Base-by-base conservation (phyloP, 2,888 invertebrate genomes). In the Cepaea hortensis region DNA sequence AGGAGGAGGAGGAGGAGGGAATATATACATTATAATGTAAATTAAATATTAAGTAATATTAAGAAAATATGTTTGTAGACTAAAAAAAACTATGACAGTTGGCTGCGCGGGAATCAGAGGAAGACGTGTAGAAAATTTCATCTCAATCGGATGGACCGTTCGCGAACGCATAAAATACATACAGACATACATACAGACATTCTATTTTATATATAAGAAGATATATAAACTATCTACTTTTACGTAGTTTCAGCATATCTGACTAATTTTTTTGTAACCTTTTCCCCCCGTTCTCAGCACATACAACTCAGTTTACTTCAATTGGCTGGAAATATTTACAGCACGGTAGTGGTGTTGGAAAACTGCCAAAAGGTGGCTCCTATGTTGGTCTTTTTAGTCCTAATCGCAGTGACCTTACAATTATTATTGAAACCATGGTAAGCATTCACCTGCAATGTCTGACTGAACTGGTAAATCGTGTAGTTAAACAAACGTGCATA, bases 371-470 rank as follows among this genome's bases (percentile, higher is more conserved):
- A 46, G 94, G 94, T 9, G 95, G 95, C 3, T 93, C 93, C 79
- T 93, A 93, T 88, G 94, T 95, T 9, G 89, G 93, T 0, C 91
- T 94, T 7, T 89, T 91, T 81, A 91, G 92, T 84, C 92, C 91
- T 50, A 91, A 92, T 87, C 89, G 89, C 55, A 91, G 91, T 72
- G 90, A 94, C 83, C 88, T 95, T 55, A 94, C 94, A 23, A 93
- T 95, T 80, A 90, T 95, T 79, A 92, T 95, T 84, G 95, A 95
- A 90, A 95, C 94, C 18, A 93, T 95, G 94, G 95, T 94, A 90
- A 88, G 92, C 87, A 23, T 35, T 70, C 9, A 13, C 23, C 18
- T 48, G 46, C 7, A 3, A 72, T 72, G n/a, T 55, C 55, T 55
- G 23, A 7, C n/a, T 72, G 72, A 7, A 20, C 72, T 35, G 35